A percentile compares a stretch with the other conserved stretches of the same genome.
Evolutionary conservation across 2,113 vertebrate species (phyloP).

Genomic region (Ornithorhynchus anatinus): DNA sequence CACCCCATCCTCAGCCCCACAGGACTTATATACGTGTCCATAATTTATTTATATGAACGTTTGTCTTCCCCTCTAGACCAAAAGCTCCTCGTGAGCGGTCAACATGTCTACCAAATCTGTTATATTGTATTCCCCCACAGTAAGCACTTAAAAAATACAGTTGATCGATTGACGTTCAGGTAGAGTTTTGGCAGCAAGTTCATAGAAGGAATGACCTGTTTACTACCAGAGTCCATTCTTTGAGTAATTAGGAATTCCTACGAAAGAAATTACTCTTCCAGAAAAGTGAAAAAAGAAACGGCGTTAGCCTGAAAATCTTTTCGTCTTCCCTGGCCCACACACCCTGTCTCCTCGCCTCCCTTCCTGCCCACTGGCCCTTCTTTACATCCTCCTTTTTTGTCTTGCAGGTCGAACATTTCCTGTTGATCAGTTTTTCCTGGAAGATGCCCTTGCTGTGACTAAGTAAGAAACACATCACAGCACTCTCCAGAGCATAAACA

Average conservation of each 20-base stretch:
- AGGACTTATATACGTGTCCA: too few species aligned
- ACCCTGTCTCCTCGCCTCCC: not conserved
- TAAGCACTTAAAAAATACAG: too few species aligned
- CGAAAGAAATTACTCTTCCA: not conserved
- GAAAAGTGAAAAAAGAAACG: not conserved
- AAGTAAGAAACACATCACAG: slow-evolving; percentile 67
- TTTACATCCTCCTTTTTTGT: slow-evolving; percentile 25
- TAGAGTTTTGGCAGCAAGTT: not conserved
- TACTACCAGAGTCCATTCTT: not conserved
- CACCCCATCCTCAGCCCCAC: too few species aligned
- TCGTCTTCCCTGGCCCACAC: not conserved
- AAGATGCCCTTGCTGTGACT: slow-evolving; percentile 89
- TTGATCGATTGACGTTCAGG: too few species aligned
- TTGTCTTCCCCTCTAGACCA: too few species aligned
- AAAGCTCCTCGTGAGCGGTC: too few species aligned
- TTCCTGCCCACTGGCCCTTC: not conserved
- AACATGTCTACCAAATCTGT: too few species aligned
- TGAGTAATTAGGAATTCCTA: not conserved
- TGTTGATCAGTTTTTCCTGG: slow-evolving; percentile 94
- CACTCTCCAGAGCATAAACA: not conserved
- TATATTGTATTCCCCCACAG: too few species aligned
- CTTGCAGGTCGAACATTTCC: slow-evolving; percentile 87
- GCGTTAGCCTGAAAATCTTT: not conserved
- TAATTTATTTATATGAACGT: too few species aligned
- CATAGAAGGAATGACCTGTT: not conserved